These are phyloP conservation scores for Synaphobranchus kaupii DNA, from an alignment of 2,797 vertebrate genomes.

Conservation along the genomic window DNA sequence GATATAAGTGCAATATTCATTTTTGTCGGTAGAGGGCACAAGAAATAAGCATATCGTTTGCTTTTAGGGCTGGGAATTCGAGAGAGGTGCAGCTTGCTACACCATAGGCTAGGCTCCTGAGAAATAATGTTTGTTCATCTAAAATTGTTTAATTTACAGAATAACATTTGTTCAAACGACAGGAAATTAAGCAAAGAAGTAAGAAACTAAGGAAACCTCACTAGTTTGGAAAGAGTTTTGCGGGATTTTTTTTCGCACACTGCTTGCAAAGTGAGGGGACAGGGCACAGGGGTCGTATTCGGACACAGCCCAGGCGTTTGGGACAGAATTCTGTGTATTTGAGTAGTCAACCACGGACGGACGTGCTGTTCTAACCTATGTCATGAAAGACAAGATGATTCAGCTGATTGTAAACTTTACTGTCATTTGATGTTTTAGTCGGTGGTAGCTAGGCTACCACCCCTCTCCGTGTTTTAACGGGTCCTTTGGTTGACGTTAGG, in stretches of 20 bases:
- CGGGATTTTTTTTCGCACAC: too few species aligned
- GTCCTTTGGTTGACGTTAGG: background rate
- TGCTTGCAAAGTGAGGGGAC: too few species aligned
- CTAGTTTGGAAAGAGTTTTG: too few species aligned
- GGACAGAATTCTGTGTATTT: background rate
- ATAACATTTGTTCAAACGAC: background rate
- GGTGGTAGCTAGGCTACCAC: background rate
- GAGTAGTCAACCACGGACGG: background rate
- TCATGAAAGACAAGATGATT: background rate
- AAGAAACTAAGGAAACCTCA: too few species aligned
- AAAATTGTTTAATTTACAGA: background rate
- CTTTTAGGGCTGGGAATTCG: background rate
- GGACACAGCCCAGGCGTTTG: too few species aligned
- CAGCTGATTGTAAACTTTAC: background rate
- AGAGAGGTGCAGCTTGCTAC: too few species aligned
- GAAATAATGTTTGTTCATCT: too few species aligned
- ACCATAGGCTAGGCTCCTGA: too few species aligned
- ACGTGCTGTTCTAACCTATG: background rate
- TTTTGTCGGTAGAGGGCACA: constrained; percentile 19
- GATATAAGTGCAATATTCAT: background rate
- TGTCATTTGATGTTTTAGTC: background rate
- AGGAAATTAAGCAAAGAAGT: too few species aligned
- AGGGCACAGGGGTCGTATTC: too few species aligned
- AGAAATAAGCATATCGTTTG: background rate
- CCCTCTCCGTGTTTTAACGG: background rate